phyloP scores from a whole-genome alignment of 1,140 invertebrate genomes.

The Micrasema minimum region DNA sequence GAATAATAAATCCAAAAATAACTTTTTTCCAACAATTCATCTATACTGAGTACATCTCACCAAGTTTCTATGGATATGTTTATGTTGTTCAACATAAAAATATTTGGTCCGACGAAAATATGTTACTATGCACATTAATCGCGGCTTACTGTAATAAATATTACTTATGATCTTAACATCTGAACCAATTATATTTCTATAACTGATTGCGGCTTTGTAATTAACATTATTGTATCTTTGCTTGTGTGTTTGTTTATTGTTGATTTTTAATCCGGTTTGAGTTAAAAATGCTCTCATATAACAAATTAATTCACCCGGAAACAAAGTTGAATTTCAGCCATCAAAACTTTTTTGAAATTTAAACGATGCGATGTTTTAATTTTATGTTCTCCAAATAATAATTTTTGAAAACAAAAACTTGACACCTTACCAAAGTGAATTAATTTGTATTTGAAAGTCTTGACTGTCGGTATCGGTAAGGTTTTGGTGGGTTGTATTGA shows the following conservation, averaged over 20 bases:
- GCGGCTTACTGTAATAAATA: no score
- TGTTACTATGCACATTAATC: no score
- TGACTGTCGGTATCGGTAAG: slow-evolving; percentile 65
- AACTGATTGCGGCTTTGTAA: slow-evolving; percentile 42
- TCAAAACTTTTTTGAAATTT: no score
- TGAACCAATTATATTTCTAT: slow-evolving; percentile 42
- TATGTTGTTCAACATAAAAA: slow-evolving; percentile 53
- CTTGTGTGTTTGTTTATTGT: slow-evolving; percentile 47
- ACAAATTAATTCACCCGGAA: no score
- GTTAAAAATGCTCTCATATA: slow-evolving; percentile 28
- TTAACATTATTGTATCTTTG: slow-evolving; percentile 52
- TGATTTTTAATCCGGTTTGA: slow-evolving; percentile 52
- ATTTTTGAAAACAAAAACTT: no score
- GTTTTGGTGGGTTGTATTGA: slow-evolving; percentile 62
- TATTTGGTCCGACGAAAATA: slow-evolving; percentile 65
- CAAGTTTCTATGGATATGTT: slow-evolving; percentile 58
- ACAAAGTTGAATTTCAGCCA: no score
- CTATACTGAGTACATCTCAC: slow-evolving; percentile 61
- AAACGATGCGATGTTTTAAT: no score
- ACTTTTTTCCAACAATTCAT: slow-evolving; percentile 60
- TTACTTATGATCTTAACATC: slow-evolving; percentile 40
- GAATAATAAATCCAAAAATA: slow-evolving; percentile 55
- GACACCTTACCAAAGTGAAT: no score
- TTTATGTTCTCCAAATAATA: no score
- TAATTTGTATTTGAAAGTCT: no score